Evolutionary conservation across 2,888 invertebrate genomes (phyloP).

Genomic region (Junonia oenone): DNA sequence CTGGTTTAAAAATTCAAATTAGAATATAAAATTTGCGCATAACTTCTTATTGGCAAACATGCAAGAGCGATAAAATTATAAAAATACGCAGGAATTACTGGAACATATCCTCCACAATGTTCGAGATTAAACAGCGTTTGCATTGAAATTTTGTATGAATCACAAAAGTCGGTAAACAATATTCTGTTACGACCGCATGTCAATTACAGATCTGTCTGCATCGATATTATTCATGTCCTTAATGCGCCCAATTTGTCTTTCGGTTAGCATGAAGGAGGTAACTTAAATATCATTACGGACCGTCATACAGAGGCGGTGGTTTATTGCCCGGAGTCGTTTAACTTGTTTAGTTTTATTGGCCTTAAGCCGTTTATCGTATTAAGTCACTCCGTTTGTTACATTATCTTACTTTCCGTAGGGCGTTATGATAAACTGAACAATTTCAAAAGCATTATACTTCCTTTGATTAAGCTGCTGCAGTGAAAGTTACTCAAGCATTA

Average conservation of each 20-base stretch:
- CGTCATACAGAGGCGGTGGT: constrained; percentile 47
- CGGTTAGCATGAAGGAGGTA: constrained; percentile 32
- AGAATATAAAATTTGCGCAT: constrained; percentile 32
- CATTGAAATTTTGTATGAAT: constrained; percentile 11
- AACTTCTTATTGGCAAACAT: constrained; percentile 30
- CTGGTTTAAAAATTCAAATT: constrained; percentile 34
- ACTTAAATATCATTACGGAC: constrained; percentile 46
- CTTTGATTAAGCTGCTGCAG: constrained; percentile 10
- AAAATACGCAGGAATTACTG: constrained; percentile 14
- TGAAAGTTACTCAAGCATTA: not conserved
- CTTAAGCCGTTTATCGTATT: constrained; percentile 69
- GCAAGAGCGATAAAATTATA: constrained; percentile 33
- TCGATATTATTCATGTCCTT: constrained; percentile 37
- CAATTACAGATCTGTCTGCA: constrained; percentile 38
- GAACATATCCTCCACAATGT: constrained; percentile 8
- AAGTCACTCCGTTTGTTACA: constrained; percentile 56
- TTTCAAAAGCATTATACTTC: constrained; percentile 42
- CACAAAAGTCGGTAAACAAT: constrained; percentile 28
- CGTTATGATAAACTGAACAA: constrained; percentile 59
- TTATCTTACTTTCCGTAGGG: constrained; percentile 53
- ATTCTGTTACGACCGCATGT: constrained; percentile 46
- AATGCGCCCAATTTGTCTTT: constrained; percentile 35
- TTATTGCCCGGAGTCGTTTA: constrained; percentile 59
- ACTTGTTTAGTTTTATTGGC: constrained; percentile 73
- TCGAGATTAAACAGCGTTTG: not conserved